Evolutionary conservation across 2,113 vertebrate genomes (phyloP), one percentile per base, ranked within the genome.

Genomic region (Alectura lathami): DNA sequence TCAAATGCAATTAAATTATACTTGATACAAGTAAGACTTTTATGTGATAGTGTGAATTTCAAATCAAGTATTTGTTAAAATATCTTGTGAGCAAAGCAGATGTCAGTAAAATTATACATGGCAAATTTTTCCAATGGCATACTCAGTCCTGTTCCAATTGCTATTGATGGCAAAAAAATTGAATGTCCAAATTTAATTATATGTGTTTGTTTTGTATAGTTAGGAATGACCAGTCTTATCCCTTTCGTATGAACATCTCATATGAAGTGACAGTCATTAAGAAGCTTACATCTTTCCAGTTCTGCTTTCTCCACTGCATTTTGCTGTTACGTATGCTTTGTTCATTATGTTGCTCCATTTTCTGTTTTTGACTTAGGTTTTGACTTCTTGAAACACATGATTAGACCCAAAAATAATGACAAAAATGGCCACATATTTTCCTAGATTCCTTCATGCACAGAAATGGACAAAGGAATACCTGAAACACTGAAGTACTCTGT

Each of bases 381-480:
- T 82, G 10, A 63, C 26, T 36, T 86, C 45, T 81, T 91, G 6
- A 62, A n/a, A 95, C 75, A 42, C 0, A 38, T 4, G 43, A 8
- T 16, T 78, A 24, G 4, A 14, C 18, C 30, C 14, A 43, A 85
- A 85, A 94, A 86, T 60, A 72, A 30, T 56, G 5, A 11, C 11
- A 88, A 21, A 51, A 91, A 67, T 14, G 27, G 34, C 7, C 38
- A 72, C 0, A 0, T 29, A 23, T 32, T 86, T 81, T 89, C 26
- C 42, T 50, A 76, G 42, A 50, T 36, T 83, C 18, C 70, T 50
- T 68, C 29, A 75, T 74, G 38, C 34, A 86, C 68, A 9, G 2
- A 13, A 85, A 54, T 51, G 34, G 76, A 78, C 1, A 67, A 78
- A 85, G 27, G 60, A 92, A 24, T 97, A 98, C 98, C 97, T 97